Percentiles rank a stretch among this genome's conserved stretches.
Conservation (phyloP, 2,113 vertebrate genomes). For the Polypterus senegalus region DNA sequence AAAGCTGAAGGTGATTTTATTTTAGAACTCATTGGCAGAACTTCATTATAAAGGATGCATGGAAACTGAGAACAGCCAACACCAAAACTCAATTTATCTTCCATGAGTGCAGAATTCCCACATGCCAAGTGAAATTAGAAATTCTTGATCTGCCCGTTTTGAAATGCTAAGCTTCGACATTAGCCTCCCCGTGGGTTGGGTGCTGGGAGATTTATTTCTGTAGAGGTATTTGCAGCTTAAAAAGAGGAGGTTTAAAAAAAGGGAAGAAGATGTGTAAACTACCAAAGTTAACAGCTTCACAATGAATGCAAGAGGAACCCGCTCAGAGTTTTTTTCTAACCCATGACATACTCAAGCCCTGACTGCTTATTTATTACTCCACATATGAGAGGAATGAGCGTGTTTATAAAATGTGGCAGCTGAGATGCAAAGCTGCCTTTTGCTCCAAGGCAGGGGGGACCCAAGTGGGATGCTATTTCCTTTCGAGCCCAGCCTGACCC, state of each 20-base stretch:
- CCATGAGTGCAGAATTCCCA: too few species aligned
- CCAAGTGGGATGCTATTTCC: conserved; percentile 48
- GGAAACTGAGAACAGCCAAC: too few species aligned
- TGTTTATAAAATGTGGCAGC: conserved; percentile 33
- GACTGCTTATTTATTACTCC: conserved; percentile 22
- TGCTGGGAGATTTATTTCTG: too few species aligned
- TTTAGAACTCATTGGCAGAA: too few species aligned
- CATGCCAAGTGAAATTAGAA: too few species aligned
- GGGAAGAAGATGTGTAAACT: background rate
- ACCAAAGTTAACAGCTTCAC: background rate
- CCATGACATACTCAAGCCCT: conserved; percentile 5
- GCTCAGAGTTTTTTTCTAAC: background rate
- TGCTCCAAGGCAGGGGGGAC: conserved; percentile 15
- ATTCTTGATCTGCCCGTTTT: too few species aligned
- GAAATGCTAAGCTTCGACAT: too few species aligned
- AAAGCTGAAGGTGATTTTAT: too few species aligned
- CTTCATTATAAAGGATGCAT: too few species aligned
- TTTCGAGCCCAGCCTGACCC: conserved; percentile 39
- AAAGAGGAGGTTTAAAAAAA: background rate
- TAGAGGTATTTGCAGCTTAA: too few species aligned
- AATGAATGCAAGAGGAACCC: conserved; percentile 2
- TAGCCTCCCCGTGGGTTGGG: too few species aligned
- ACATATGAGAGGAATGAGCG: conserved; percentile 17
- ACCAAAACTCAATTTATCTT: too few species aligned
- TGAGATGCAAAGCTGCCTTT: conserved; percentile 12